These are phyloP conservation scores for Euproctis similis DNA, from an alignment of 2,888 invertebrate species.

Conservation along the genomic window DNA sequence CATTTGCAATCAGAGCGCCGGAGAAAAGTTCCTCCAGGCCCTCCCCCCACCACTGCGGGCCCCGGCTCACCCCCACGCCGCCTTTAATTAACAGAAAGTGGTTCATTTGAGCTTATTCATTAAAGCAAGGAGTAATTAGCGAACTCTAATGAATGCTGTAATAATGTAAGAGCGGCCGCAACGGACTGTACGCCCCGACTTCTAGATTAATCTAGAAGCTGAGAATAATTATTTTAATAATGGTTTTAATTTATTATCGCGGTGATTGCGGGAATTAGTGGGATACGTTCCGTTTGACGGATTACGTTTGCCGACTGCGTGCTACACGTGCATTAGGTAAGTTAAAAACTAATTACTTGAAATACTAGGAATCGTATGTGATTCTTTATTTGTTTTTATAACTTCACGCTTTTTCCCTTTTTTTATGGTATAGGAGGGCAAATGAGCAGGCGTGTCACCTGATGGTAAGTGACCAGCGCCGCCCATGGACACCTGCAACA, in stretches of 20 bases:
- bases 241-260: slow-evolving; percentile 66
- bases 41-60: slow-evolving; percentile 27
- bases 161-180: slow-evolving; percentile 81
- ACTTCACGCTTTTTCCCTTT: too few relatives aligned
- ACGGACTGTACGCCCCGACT: slow-evolving; percentile 70
- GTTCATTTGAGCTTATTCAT: slow-evolving; percentile 94
- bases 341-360: too few relatives aligned
- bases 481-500: too few relatives aligned
- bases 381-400: too few relatives aligned
- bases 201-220: slow-evolving; percentile 73
- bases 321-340: too few relatives aligned
- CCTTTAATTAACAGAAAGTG: slow-evolving; percentile 93
- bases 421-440: too few relatives aligned
- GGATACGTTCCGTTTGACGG: slow-evolving; percentile 25
- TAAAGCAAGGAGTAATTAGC: slow-evolving; percentile 93
- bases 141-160: slow-evolving; percentile 90
- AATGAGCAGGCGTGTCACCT: too few relatives aligned
- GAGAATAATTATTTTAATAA: slow-evolving; percentile 71
- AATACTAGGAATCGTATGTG: too few relatives aligned
- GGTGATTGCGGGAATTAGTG: slow-evolving; percentile 60
- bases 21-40: slow-evolving; percentile 60
- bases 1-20: slow-evolving; percentile 75
- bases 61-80: slow-evolving; percentile 60
- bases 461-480: too few relatives aligned
- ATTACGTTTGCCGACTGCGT: too few relatives aligned